These are phyloP conservation scores for Nothocercus nigrocapillus DNA, from an alignment of 2,113 vertebrate genomes.

Conservation along the genomic window DNA sequence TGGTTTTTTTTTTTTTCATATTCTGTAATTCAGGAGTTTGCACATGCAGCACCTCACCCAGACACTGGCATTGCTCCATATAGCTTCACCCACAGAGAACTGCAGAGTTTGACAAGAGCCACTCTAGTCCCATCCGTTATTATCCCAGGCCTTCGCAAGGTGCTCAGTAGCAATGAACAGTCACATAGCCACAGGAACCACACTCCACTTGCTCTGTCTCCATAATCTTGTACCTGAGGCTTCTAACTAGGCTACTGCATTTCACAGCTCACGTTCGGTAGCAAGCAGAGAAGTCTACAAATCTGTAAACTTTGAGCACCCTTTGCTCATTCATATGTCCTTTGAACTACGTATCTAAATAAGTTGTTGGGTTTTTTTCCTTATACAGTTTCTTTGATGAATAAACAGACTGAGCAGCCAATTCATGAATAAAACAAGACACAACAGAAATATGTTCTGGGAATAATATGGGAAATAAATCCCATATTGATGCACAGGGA, in stretches of 20 bases:
- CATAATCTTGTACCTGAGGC: not conserved
- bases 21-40: not conserved
- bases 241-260: not conserved
- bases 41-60: not conserved
- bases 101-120: not conserved
- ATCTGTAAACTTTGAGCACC: not conserved
- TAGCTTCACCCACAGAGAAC: not conserved
- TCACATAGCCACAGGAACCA: rapidly evolving
- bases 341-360: not conserved
- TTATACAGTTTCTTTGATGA: not conserved
- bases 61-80: not conserved
- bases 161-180: not conserved
- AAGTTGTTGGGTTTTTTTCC: not conserved
- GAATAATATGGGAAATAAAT: no score
- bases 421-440: not conserved
- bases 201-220: rapidly evolving
- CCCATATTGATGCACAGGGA: not conserved
- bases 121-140: not conserved
- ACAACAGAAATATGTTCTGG: not conserved
- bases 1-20: not conserved
- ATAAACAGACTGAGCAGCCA: not conserved
- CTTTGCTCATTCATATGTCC: not conserved
- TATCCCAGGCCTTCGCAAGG: not conserved
- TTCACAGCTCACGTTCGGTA: not conserved
- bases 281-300: not conserved